Conservation (phyloP, 2,888 invertebrate species). For the Sphaerolaimus hirsutus region DNA sequence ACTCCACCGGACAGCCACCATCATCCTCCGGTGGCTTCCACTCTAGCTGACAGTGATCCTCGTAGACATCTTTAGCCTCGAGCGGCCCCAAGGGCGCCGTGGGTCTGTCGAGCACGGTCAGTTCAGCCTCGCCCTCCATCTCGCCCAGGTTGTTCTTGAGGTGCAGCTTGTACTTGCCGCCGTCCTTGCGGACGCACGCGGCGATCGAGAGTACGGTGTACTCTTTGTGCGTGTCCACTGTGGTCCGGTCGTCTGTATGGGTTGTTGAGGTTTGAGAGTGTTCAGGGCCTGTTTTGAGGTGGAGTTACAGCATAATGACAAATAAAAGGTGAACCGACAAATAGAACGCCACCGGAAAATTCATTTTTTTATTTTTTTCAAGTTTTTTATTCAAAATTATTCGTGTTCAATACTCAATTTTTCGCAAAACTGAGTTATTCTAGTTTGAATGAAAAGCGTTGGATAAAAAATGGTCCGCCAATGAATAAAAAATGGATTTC, state of each 20-base stretch:
- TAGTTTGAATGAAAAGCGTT: too few relatives aligned
- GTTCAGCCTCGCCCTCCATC: conserved; percentile 69
- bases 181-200: conserved; percentile 62
- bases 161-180: conserved; percentile 63
- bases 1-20: conserved; percentile 9
- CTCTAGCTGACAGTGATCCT: conserved; percentile 60
- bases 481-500: too few relatives aligned
- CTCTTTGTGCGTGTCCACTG: conserved; percentile 35
- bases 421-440: too few relatives aligned
- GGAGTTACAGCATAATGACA: too few relatives aligned
- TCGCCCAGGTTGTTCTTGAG: conserved; percentile 77
- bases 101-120: conserved; percentile 68
- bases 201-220: conserved; percentile 70
- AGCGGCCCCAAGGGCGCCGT: conserved; percentile 66
- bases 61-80: conserved; percentile 61
- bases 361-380: too few relatives aligned
- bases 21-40: conserved; percentile 73
- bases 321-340: too few relatives aligned
- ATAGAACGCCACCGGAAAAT: too few relatives aligned
- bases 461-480: too few relatives aligned
- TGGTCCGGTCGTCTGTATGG: neutral
- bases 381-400: too few relatives aligned
- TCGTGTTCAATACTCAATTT: too few relatives aligned
- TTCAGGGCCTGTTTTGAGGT: too few relatives aligned
- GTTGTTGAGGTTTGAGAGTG: neutral